Conservation (phyloP, 2,113 vertebrate genomes). For the Dinomys branickii region DNA sequence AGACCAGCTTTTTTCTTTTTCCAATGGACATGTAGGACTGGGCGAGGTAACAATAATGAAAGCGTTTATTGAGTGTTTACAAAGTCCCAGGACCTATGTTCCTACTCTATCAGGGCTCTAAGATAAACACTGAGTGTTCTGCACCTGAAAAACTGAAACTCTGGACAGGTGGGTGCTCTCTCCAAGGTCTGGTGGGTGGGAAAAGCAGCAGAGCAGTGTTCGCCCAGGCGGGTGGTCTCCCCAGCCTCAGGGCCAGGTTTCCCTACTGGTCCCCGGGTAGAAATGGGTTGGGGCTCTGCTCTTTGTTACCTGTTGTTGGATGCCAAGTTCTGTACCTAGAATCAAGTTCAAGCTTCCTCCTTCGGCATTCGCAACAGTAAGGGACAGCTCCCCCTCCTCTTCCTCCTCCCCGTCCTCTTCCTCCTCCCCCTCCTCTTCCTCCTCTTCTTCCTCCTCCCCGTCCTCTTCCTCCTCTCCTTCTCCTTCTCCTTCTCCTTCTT, state of each 20-base stretch:
- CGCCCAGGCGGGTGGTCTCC: not conserved
- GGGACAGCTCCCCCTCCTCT: not conserved
- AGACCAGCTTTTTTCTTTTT: not conserved
- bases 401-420: not conserved
- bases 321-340: not conserved
- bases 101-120: not conserved
- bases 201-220: not conserved
- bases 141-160: not conserved
- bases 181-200: not conserved
- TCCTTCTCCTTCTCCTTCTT: too few species aligned
- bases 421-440: too few species aligned
- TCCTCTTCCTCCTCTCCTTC: too few species aligned
- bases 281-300: not conserved
- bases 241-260: too few species aligned
- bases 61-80: not conserved
- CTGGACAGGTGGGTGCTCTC: not conserved
- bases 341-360: not conserved
- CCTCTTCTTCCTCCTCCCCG: too few species aligned
- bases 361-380: not conserved
- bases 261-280: not conserved
- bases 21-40: not conserved
- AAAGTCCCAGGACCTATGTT: not conserved
- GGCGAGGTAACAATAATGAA: not conserved
- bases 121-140: not conserved
- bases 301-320: not conserved